phyloP scores from a whole-genome alignment of 2,888 invertebrate genomes.

The Calephelis perditalis region DNA sequence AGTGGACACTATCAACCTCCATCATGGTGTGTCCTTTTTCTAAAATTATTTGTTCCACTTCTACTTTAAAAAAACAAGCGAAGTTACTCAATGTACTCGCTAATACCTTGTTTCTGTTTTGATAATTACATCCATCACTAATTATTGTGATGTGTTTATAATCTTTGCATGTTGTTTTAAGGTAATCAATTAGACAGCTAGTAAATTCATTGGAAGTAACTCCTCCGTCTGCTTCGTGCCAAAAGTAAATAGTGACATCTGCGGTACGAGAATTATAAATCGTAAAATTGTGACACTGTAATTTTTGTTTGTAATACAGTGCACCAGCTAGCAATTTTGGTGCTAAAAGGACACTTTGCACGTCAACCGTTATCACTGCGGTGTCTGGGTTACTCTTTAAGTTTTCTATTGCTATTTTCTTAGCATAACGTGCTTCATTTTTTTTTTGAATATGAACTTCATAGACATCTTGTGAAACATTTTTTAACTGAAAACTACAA shows the following conservation, averaged over 20 bases:
- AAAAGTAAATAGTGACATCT: slow-evolving; percentile 15
- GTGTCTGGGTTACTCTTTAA: background rate
- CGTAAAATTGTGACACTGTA: slow-evolving; percentile 15
- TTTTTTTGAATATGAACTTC: slow-evolving; percentile 13
- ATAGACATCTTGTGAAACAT: background rate
- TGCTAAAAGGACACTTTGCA: slow-evolving; percentile 13
- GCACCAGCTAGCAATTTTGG: slow-evolving; percentile 17
- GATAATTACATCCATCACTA: too few species aligned
- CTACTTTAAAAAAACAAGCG: too few species aligned
- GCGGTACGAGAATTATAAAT: slow-evolving; percentile 13
- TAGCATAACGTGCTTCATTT: slow-evolving; percentile 16
- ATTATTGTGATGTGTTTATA: too few species aligned
- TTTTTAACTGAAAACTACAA: too few species aligned
- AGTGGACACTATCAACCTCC: too few species aligned
- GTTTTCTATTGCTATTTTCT: slow-evolving; percentile 14
- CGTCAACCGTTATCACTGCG: slow-evolving; percentile 16
- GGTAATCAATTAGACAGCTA: too few species aligned
- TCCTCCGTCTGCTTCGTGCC: slow-evolving; percentile 14
- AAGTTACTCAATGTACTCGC: too few species aligned
- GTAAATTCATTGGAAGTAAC: too few species aligned
- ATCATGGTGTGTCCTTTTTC: too few species aligned
- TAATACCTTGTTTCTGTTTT: too few species aligned
- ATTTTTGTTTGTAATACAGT: slow-evolving; percentile 12
- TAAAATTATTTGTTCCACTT: too few species aligned
- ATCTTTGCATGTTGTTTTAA: too few species aligned